Evolutionary conservation across 2,113 vertebrate species (phyloP).

Genomic region (Sakesphorus luctuosus): DNA sequence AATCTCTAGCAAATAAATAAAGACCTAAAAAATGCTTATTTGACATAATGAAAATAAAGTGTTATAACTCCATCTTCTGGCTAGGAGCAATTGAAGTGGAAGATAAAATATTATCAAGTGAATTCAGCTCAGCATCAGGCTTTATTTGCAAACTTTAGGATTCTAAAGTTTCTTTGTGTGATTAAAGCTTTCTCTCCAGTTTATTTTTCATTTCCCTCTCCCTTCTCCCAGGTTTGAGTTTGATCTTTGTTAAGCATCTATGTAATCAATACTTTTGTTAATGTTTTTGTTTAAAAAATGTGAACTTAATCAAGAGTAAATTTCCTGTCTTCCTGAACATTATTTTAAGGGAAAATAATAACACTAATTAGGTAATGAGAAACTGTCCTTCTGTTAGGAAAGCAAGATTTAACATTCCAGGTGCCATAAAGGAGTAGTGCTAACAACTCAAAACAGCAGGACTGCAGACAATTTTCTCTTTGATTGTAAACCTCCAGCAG

Average conservation of each 20-base stretch:
- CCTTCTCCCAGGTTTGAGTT: background rate
- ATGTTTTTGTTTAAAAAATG: background rate
- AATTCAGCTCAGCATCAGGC: background rate
- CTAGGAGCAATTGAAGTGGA: background rate
- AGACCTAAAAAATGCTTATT: background rate
- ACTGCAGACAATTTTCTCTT: background rate
- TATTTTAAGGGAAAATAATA: background rate
- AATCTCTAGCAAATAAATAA: background rate
- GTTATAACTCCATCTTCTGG: constrained; percentile 32
- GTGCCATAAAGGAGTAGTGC: background rate
- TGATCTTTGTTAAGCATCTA: background rate
- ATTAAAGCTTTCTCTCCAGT: background rate
- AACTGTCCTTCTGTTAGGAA: background rate
- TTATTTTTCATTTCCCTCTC: background rate
- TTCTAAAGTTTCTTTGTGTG: background rate
- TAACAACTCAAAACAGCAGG: background rate
- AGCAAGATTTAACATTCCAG: background rate
- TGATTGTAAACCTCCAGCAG: background rate
- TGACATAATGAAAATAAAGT: background rate
- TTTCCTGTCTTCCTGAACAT: background rate
- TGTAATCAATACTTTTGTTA: background rate
- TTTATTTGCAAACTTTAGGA: background rate
- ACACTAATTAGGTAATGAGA: background rate
- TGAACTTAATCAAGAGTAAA: background rate
- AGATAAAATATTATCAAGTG: background rate